Evolutionary conservation across 2,113 vertebrate genomes (phyloP), one percentile per base, ranked within the genome.

Genomic region (Pollachius pollachius): DNA sequence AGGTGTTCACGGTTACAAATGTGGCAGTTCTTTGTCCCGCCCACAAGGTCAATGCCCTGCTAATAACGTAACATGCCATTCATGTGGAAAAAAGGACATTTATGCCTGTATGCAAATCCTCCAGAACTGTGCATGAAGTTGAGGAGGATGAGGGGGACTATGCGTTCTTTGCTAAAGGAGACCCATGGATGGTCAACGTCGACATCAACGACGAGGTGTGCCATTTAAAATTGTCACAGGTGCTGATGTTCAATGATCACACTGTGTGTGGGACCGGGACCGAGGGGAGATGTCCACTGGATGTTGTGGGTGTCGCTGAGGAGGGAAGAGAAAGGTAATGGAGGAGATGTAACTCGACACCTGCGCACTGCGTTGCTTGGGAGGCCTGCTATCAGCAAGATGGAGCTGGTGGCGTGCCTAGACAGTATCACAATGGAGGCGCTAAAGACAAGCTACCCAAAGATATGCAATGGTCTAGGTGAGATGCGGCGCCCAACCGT

Each of bases 51-150:
- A n/a, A n/a, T n/a, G n/a, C n/a, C n/a, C n/a, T n/a, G n/a, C n/a
- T n/a, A n/a, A n/a, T n/a, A n/a, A 64, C 15, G 69, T 21, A 1
- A 62, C 12, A 27, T 71, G 48, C 52, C 62, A 64, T 18, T 23
- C 52, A 15, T 70, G 69, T n/a, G 61, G 68, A 12, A 71, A 64
- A 56, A 71, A 30, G 23, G 62, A 27, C 48, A 64, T 18, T 16
- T 52, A 16, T 19, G 27, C 17, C n/a, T n/a, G 52, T 65, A 16
- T 71, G 62, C 18, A 56, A 1, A 1, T 15, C 61, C 23, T 16
- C 13, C 0, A 71, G 41, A 37, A 6, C 52, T 52, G 69, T 71
- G 52, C 62, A 71, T 25, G 15, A 34, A 2, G 6, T 64, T 18
- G 34, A 56, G 37, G 60, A 62, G 13, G 68, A 62, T 21, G 66